phyloP scores from a whole-genome alignment of 1,140 invertebrate genomes.

The Agrypnia vestita region DNA sequence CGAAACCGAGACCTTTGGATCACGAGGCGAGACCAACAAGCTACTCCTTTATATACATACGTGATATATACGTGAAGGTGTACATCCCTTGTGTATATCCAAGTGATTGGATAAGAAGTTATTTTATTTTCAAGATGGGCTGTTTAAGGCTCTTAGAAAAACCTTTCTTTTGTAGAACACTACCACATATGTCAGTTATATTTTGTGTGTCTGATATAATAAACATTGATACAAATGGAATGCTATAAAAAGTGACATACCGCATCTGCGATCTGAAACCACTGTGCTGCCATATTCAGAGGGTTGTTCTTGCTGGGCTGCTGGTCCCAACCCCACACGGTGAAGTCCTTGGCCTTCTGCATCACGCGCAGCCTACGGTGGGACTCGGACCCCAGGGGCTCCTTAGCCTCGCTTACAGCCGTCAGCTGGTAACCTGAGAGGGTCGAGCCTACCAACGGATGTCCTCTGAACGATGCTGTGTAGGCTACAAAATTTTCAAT shows the following conservation, averaged over 20 bases:
- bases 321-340: conserved; percentile 11
- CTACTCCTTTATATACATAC: too few species aligned
- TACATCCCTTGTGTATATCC: too few species aligned
- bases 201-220: too few species aligned
- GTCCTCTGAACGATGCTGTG: conserved; percentile 17
- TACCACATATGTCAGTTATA: too few species aligned
- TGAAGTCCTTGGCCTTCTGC: background rate
- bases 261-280: background rate
- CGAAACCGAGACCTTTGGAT: too few species aligned
- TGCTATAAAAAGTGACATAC: background rate
- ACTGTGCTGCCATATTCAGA: background rate
- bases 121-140: too few species aligned
- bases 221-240: too few species aligned
- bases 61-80: too few species aligned
- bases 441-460: background rate
- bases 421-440: background rate
- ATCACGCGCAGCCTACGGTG: background rate
- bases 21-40: too few species aligned
- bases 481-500: background rate
- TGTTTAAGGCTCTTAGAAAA: too few species aligned
- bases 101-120: too few species aligned
- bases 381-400: background rate
- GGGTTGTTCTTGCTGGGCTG: background rate
- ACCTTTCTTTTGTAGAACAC: too few species aligned
- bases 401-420: background rate